Base-by-base conservation (phyloP, 1,140 invertebrate species). In the Sycobia sp. region DNA sequence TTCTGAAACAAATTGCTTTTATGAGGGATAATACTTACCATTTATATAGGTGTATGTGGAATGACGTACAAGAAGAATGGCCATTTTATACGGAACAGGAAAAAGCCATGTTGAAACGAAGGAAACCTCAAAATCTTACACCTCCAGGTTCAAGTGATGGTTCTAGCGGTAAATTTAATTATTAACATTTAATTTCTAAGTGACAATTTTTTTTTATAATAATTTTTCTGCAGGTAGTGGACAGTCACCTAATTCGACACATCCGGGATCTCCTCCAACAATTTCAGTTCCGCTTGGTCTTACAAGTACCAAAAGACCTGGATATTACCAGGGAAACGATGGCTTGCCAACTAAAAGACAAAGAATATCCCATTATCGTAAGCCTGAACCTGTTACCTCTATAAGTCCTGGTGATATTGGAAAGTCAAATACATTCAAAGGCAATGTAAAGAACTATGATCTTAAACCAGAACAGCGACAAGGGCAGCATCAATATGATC, bases 61-160 rank as follows among this genome's bases (percentile, higher is more conserved):
- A 92, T 76, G 94, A 97, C 74, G 93, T 98, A 47, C 89, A 92
- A 70, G 91, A 94, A 72, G 93, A 97, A 75, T 98, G 95, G 95
- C 91, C 92, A 38, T 96, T 91, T 82, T 97, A 95, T 73, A 88
- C 89, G 29, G 93, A 95, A 64, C 89, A 93, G 71, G 95, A 98
- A 74, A 87, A 87, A 76, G 88, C 93, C 72, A 87, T 91, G 73
- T 82, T 96, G 66, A 95, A 94, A 85, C 88, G 92, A 71, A 88
- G 91, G 70, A 94, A 94, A 83, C 92, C 92, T 67, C 90, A 93
- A 81, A 94, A 93, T 79, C 82, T 94, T 71, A 94, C 91, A 13
- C 91, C 92, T 44, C 92, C 92, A 9, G 87, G 91, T 47, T 92
- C 90, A 69, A 92, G 90, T 59, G 92, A 93, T 71, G 88, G 89